These are phyloP conservation scores for Poeciliopsis paucimaculata DNA, from an alignment of 2,797 vertebrate species.

Conservation along the genomic window DNA sequence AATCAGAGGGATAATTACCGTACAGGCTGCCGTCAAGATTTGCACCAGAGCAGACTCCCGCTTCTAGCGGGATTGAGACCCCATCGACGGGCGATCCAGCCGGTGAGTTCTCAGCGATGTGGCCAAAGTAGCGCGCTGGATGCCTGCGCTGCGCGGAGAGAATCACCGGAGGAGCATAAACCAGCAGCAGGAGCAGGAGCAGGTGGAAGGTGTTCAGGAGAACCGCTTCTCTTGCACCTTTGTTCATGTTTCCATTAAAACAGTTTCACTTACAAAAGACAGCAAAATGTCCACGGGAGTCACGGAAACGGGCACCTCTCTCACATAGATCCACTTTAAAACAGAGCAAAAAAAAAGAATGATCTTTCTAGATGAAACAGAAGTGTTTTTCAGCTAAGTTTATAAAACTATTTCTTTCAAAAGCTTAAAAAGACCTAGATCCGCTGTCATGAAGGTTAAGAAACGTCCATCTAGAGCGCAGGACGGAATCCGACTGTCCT, in stretches of 20 bases:
- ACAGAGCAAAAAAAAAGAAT: not conserved
- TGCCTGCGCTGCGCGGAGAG: slow-evolving; percentile 40
- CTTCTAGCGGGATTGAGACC: slow-evolving; percentile 52
- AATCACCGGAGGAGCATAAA: slow-evolving; percentile 46
- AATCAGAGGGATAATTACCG: slow-evolving; percentile 72
- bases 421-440: not conserved
- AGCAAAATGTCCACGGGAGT: slow-evolving; percentile 14
- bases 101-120: slow-evolving; percentile 73
- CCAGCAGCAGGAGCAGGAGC: slow-evolving; percentile 37
- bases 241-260: slow-evolving; percentile 76
- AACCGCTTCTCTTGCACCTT: slow-evolving; percentile 51
- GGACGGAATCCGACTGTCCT: not conserved
- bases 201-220: slow-evolving; percentile 25
- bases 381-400: slow-evolving; percentile 15
- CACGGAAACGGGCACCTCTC: not conserved
- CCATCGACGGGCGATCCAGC: slow-evolving; percentile 71
- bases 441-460: not conserved
- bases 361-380: not conserved
- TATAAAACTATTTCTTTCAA: not conserved
- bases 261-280: slow-evolving; percentile 21
- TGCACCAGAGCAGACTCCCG: slow-evolving; percentile 46
- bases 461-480: slow-evolving; percentile 14
- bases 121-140: slow-evolving; percentile 55
- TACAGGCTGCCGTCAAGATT: slow-evolving; percentile 49
- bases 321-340: not conserved